Percentiles rank a stretch among this genome's conserved stretches.
These are phyloP conservation scores for Aurelia sp. DNA, from an alignment of 30 jellyfish, hydroid and myxozoan species.

Conservation along the genomic window DNA sequence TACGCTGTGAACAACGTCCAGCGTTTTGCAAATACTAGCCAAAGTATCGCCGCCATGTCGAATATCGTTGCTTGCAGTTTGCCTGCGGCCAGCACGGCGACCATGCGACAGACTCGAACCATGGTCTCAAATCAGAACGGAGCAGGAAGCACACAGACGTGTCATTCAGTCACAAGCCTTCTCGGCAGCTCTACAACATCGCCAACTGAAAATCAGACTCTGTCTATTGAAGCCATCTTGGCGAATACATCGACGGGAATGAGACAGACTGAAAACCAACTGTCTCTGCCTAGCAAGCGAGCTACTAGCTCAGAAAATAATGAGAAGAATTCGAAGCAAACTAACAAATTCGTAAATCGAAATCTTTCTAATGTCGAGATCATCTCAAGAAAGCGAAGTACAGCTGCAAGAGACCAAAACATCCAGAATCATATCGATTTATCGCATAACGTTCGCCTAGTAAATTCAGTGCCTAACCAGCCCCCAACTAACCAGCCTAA, in stretches of 20 bases:
- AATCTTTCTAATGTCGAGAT: not conserved
- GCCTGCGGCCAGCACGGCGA: not conserved
- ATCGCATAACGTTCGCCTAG: not conserved
- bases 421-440: not conserved
- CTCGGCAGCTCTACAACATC: slow-evolving; percentile 11
- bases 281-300: not conserved
- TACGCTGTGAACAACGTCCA: not conserved
- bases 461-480: not conserved
- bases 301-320: not conserved
- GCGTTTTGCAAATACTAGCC: not conserved
- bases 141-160: slow-evolving; percentile 23
- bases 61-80: not conserved
- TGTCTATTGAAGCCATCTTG: slow-evolving; percentile 32
- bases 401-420: not conserved
- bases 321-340: not conserved
- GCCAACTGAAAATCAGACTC: slow-evolving; percentile 40
- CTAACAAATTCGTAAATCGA: not conserved
- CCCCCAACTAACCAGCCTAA: too few relatives aligned
- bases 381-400: not conserved
- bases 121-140: slow-evolving; percentile 2
- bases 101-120: slow-evolving; percentile 5
- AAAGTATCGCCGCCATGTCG: not conserved
- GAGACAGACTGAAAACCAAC: not conserved
- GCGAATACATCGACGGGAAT: not conserved
- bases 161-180: slow-evolving; percentile 60